Base-by-base conservation (phyloP, 2,888 invertebrate genomes). In the Chalcosyrphus nemorum region DNA sequence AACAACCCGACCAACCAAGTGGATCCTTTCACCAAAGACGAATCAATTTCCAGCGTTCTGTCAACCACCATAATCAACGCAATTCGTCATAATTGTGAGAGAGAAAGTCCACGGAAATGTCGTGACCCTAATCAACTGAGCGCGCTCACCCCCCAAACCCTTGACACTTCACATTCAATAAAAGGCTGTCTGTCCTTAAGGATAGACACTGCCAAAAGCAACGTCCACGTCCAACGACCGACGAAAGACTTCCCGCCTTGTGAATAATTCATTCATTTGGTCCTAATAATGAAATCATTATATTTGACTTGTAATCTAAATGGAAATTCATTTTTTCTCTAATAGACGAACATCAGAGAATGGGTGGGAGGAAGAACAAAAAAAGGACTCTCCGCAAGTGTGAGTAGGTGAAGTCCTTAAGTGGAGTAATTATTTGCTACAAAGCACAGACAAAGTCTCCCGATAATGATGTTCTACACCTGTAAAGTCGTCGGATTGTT, bases 61-160 rank as follows among this genome's bases (percentile, higher is more conserved):
- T 66, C n/a, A 19, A 27, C 27, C 15, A 13, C 41, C 50, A 61
- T 32, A 75, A 76, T 70, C 75, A 70, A 63, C 38, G 70, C 52
- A 45, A 76, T 65, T 71, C 52, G 65, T 81, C 76, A 71, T 56
- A 61, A 68, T 75, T 68, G 61, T 19, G 13, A 32, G 32, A 43
- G 45, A 24, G 29, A 41, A 74, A 68, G 54, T 41, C 56, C 50
- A 71, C 63, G 57, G 35, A 76, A 76, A 65, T 41, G 50, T 50
- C 50, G 19, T 43, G 71, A 76, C 76, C 70, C 71, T 65, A 70
- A 81, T 71, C 70, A 76, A 71, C 11, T 50, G n/a, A n/a, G n/a
- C n/a, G n/a, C n/a, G n/a, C n/a, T n/a, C n/a, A n/a, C n/a, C 41
- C 41, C 32, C 19, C 41, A 21, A 57, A 13, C 50, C 38, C 19